Base-by-base conservation (phyloP, 2,113 vertebrate genomes). In the Tragelaphus buxtoni region DNA sequence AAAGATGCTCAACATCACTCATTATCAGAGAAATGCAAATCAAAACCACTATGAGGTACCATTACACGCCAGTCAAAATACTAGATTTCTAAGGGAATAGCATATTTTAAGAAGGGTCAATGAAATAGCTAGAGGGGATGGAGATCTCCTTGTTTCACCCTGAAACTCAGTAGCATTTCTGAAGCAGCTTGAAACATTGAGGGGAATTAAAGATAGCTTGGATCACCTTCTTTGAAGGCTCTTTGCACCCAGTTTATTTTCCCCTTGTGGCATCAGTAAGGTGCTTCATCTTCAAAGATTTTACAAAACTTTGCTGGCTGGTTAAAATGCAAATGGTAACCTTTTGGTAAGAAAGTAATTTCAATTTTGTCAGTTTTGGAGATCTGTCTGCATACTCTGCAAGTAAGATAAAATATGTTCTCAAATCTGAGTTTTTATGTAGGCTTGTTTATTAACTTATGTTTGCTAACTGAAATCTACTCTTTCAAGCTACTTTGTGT, bases 141-240 rank as follows among this genome's bases (percentile, higher is more conserved):
- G 93, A 91, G 85, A 77, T 92, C 95, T 96, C 72, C 83, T 90
- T 90, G 84, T 97, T 97, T 84, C 26, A 63, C n/a, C n/a, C 56
- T 94, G 45, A 92, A 86, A 87, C 7, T 58, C 91, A 87, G 83
- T 88, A 86, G 35, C 7, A 47, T 77, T 93, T 94, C 30, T 93
- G 92, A 88, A 97, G 69, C 74, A 93, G 24, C 69, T 76, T 91
- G 49, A 85, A 90, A 91, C 14, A 96, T 95, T 76, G 63, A 84
- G 35, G 88, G 0, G 28, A 72, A 86, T 92, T 79, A 74, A 47
- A 61, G 35, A 72, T 49, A 51, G 39, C 56, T 95, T 56, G 49
- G 9, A 51, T 96, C 49, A 74, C 45, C n/a, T 76, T 93, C 53
- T 95, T 53, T 4, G 17, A 69, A 30, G 94, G 12, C 32, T 60